Evolutionary conservation across 1,140 invertebrate species (phyloP).

Genomic region (Sogatella furcifera): DNA sequence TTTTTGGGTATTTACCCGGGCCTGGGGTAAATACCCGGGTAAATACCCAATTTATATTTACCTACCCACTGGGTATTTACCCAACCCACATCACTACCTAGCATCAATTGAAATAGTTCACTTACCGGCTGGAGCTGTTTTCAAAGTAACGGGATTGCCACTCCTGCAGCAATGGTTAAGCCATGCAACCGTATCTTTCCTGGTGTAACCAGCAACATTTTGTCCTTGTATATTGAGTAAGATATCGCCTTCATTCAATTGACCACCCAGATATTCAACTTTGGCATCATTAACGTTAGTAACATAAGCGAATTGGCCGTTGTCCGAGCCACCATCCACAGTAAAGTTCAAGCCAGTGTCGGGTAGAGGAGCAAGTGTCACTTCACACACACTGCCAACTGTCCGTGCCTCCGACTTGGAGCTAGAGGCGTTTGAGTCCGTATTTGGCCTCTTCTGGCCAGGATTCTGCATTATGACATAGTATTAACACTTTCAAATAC

Average conservation of each 20-base stretch:
- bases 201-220: slow-evolving; percentile 50
- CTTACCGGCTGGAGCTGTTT: slow-evolving; percentile 42
- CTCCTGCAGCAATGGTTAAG: slow-evolving; percentile 46
- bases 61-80: no score
- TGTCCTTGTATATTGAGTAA: slow-evolving; percentile 51
- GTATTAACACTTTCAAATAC: slow-evolving; percentile 14
- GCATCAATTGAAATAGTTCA: not conserved
- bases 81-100: no score
- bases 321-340: slow-evolving; percentile 43
- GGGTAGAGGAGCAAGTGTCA: slow-evolving; percentile 18
- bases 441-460: slow-evolving; percentile 29
- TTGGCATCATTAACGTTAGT: slow-evolving; percentile 31
- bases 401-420: slow-evolving; percentile 18
- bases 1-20: no score
- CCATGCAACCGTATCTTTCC: slow-evolving; percentile 44
- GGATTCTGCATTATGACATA: slow-evolving; percentile 27
- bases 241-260: slow-evolving; percentile 38
- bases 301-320: slow-evolving; percentile 44
- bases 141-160: slow-evolving; percentile 42
- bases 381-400: slow-evolving; percentile 22
- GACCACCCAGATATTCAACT: slow-evolving; percentile 33
- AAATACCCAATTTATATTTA: no score
- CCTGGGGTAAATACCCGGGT: no score
- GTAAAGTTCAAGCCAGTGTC: slow-evolving; percentile 25
- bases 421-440: slow-evolving; percentile 4